These are phyloP conservation scores for Hepsetus odoe DNA, from an alignment of 2,113 vertebrate genomes.

Conservation along the genomic window DNA sequence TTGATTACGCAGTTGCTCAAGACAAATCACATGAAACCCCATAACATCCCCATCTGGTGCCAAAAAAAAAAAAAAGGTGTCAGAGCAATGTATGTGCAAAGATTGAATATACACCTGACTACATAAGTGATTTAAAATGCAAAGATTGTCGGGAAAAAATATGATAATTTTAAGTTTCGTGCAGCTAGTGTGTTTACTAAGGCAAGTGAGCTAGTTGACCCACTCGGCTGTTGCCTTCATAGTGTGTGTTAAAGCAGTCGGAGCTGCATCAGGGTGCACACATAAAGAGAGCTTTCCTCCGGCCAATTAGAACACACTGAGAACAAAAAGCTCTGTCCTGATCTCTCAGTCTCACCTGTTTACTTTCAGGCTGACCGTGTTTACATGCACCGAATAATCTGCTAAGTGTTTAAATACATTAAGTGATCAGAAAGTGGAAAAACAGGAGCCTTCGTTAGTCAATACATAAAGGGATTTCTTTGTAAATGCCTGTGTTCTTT, in stretches of 20 bases:
- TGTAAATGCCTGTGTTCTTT: too few species aligned
- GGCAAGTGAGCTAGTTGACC: background rate
- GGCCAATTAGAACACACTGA: slow-evolving; percentile 72
- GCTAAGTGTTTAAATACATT: too few species aligned
- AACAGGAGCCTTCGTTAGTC: too few species aligned
- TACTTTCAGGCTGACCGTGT: slow-evolving; percentile 67
- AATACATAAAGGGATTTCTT: too few species aligned
- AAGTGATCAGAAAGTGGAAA: too few species aligned
- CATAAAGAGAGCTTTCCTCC: background rate
- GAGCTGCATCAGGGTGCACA: background rate
- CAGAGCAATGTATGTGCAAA: background rate
- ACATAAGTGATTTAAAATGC: background rate
- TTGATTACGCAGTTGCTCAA: too few species aligned
- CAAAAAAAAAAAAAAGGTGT: too few species aligned
- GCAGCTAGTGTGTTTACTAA: background rate
- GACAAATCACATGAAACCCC: too few species aligned
- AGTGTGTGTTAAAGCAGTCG: background rate
- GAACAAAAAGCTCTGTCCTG: slow-evolving; percentile 74
- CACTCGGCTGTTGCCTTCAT: background rate
- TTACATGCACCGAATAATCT: background rate
- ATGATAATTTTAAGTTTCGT: background rate
- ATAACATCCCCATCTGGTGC: too few species aligned
- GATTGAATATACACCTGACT: background rate
- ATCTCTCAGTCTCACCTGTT: slow-evolving; percentile 75
- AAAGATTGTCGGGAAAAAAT: background rate